phyloP scores from a whole-genome alignment of 2,113 vertebrate genomes.

The Sapajus apella region DNA sequence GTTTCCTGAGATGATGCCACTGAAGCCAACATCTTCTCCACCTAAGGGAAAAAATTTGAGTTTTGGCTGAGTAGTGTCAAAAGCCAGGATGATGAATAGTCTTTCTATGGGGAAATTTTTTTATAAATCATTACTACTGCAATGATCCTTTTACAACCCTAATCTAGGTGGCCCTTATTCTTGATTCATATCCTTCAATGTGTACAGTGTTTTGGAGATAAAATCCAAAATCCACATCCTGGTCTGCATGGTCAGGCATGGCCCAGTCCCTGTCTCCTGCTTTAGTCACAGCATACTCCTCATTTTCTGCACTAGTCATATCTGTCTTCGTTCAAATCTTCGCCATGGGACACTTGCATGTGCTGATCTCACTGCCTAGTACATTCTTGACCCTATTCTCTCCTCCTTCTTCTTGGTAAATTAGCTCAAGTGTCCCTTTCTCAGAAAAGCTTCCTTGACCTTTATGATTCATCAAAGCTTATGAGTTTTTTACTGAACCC shows the following conservation, averaged over 20 bases:
- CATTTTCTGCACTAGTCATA: neutral
- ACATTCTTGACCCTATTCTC: neutral
- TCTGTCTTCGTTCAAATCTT: neutral
- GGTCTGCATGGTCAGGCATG: too few relatives aligned
- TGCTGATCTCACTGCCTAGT: neutral
- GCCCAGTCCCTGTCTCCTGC: neutral
- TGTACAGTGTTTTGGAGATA: neutral
- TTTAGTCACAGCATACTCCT: neutral
- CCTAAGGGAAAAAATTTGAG: neutral
- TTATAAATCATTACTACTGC: neutral
- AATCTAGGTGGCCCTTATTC: neutral
- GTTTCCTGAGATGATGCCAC: neutral
- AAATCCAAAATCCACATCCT: neutral
- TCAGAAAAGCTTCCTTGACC: neutral
- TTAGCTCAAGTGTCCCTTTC: neutral
- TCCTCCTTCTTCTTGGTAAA: neutral
- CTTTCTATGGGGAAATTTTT: neutral
- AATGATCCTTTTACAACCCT: neutral
- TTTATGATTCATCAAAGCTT: neutral
- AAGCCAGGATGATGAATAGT: neutral
- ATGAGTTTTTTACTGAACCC: neutral
- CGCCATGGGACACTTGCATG: fast-evolving
- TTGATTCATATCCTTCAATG: neutral
- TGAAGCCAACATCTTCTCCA: neutral
- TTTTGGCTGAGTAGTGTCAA: neutral